phyloP scores from a whole-genome alignment of 2,113 vertebrate genomes.

The Anhinga rufa region DNA sequence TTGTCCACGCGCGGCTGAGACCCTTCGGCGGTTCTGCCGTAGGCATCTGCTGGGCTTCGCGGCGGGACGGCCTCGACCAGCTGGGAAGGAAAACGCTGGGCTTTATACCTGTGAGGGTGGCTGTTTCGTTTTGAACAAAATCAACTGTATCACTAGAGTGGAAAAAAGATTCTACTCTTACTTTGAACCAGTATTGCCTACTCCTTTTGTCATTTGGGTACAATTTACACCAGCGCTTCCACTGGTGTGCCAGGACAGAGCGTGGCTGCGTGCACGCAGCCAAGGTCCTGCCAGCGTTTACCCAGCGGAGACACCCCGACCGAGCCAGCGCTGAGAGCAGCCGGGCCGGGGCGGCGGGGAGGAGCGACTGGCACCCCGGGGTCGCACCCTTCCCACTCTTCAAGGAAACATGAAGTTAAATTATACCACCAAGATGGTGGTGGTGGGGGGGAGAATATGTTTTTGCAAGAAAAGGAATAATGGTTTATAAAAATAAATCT shows the following conservation, averaged over 20 bases:
- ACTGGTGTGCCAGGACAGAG: rapidly evolving
- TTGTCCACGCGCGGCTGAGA: neutral
- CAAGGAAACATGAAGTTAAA: neutral
- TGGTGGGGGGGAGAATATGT: neutral
- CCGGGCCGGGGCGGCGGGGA: rapidly evolving
- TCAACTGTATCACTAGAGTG: rapidly evolving
- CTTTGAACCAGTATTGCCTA: rapidly evolving
- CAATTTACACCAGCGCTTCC: neutral
- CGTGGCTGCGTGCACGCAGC: neutral
- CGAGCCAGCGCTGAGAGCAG: neutral
- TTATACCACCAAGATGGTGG: neutral
- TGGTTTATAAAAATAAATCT: slow-evolving; percentile 24
- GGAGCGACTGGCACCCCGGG: neutral
- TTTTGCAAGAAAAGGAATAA: neutral
- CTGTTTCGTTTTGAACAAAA: neutral
- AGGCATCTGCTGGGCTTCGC: neutral
- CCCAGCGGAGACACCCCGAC: rapidly evolving
- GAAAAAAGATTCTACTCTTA: no score
- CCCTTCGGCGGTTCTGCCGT: neutral
- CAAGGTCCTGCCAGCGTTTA: neutral
- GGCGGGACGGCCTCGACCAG: no score
- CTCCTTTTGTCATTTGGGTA: neutral
- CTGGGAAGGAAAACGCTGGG: neutral
- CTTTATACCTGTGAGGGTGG: neutral
- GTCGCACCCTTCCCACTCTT: rapidly evolving